These are phyloP conservation scores for Latheticus oryzae DNA, from an alignment of 2,888 invertebrate genomes.

Conservation along the genomic window DNA sequence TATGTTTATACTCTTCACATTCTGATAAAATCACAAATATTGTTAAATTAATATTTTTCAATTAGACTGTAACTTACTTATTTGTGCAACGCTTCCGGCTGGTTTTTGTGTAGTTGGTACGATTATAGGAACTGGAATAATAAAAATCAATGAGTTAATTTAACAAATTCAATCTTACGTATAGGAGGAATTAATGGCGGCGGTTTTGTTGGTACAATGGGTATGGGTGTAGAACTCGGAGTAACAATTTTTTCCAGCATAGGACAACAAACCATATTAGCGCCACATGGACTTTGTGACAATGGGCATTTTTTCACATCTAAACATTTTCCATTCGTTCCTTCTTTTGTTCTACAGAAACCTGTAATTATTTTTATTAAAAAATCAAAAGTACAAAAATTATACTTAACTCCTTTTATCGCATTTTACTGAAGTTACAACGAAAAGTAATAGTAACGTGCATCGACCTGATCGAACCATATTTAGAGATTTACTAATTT, in stretches of 20 bases:
- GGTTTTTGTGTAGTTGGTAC: conserved; percentile 1
- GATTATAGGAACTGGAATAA: too few relatives aligned
- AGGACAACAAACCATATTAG: conserved; percentile 20
- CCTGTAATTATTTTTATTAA: conserved; percentile 1
- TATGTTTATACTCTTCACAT: conserved; percentile 49
- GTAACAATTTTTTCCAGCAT: conserved; percentile 31
- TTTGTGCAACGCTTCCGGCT: not conserved
- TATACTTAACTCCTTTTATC: too few relatives aligned
- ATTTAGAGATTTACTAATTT: too few relatives aligned
- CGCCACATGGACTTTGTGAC: not conserved
- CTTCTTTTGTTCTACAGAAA: conserved; percentile 14
- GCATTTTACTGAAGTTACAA: too few relatives aligned
- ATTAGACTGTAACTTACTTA: conserved; percentile 22
- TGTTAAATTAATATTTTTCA: too few relatives aligned
- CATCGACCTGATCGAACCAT: too few relatives aligned
- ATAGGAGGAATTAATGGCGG: not conserved
- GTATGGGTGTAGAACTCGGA: conserved; percentile 12
- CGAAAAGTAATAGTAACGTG: too few relatives aligned
- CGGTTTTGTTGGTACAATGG: conserved; percentile 6
- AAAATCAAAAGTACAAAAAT: too few relatives aligned
- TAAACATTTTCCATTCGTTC: conserved; percentile 12
- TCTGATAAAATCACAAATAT: too few relatives aligned
- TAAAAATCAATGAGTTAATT: conserved; percentile 1
- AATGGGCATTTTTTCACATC: conserved; percentile 8
- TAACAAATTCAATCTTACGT: too few relatives aligned